Conservation (phyloP, 2,797 vertebrate species). For the Micropoecilia bifurca region DNA sequence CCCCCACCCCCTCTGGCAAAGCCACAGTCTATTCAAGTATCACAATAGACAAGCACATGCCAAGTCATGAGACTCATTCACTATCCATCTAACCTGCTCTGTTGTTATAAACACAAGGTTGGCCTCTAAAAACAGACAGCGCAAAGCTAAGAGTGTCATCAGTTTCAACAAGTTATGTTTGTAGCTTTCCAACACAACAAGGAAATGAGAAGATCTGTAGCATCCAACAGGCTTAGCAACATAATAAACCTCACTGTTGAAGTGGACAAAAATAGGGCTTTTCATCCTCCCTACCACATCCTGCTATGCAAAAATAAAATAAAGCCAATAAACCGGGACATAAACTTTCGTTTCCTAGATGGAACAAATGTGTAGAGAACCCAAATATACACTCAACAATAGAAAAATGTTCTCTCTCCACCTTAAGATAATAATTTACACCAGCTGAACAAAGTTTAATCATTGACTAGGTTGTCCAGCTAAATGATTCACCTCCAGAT, state of each 20-base stretch:
- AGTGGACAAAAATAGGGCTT: conserved; percentile 32
- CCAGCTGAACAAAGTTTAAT: conserved; percentile 52
- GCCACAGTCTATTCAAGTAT: conserved; percentile 65
- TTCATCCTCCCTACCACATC: conserved; percentile 21
- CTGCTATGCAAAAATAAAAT: conserved; percentile 33
- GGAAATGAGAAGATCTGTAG: conserved; percentile 9
- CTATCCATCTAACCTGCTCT: conserved; percentile 63
- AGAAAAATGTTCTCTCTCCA: conserved; percentile 15
- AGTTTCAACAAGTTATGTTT: conserved; percentile 19
- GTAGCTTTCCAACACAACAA: not conserved
- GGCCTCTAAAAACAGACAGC: conserved; percentile 31
- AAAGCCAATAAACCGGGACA: conserved; percentile 33
- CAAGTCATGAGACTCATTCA: conserved; percentile 71
- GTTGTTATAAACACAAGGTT: conserved; percentile 58
- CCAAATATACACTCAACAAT: conserved; percentile 7
- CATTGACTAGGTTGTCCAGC: conserved; percentile 51
- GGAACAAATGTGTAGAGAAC: conserved; percentile 23
- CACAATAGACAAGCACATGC: conserved; percentile 65
- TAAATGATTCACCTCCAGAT: conserved; percentile 40
- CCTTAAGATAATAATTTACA: conserved; percentile 61
- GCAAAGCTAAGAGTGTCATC: conserved; percentile 13
- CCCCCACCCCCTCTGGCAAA: conserved; percentile 20
- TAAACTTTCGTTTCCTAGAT: conserved; percentile 22
- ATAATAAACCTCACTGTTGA: conserved; percentile 24
- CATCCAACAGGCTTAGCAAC: not conserved